Percentiles rank a stretch among this genome's conserved stretches.
Evolutionary conservation across 1,140 invertebrate species (phyloP).

Genomic region (Oncopodura yosiiana): DNA sequence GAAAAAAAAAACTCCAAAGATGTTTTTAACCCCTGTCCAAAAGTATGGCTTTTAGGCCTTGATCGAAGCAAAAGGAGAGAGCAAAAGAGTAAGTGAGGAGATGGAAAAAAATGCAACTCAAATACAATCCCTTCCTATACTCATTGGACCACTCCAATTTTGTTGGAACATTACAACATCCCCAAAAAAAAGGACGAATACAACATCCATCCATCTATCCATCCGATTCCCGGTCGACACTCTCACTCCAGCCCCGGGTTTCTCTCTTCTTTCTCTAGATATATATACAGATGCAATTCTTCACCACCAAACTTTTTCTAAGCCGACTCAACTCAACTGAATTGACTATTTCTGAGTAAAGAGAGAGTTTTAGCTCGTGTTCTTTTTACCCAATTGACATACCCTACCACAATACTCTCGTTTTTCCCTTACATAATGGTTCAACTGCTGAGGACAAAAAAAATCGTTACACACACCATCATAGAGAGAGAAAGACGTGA

Average conservation of each 20-base stretch:
- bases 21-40: no score
- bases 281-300: not conserved
- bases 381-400: constrained; percentile 15
- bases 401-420: constrained; percentile 15
- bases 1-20: no score
- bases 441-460: no score
- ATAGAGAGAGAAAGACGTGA: not conserved
- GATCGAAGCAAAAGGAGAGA: not conserved
- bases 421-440: not conserved
- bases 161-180: constrained; percentile 6
- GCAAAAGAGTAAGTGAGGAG: not conserved
- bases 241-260: not conserved
- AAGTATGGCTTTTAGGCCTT: not conserved
- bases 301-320: constrained; percentile 3
- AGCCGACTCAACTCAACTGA: no score
- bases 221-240: constrained; percentile 9
- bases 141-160: constrained; percentile 10
- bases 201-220: no score
- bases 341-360: no score
- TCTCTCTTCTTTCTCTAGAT: constrained; percentile 1
- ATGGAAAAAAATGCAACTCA: constrained; percentile 6
- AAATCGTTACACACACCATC: constrained; percentile 9
- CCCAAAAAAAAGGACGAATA: not conserved
- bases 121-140: constrained; percentile 11
- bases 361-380: no score